Evolutionary conservation across 2,888 invertebrate genomes (phyloP), one percentile per base, ranked within the genome.

Genomic region (Omphaloscelis lunosa): DNA sequence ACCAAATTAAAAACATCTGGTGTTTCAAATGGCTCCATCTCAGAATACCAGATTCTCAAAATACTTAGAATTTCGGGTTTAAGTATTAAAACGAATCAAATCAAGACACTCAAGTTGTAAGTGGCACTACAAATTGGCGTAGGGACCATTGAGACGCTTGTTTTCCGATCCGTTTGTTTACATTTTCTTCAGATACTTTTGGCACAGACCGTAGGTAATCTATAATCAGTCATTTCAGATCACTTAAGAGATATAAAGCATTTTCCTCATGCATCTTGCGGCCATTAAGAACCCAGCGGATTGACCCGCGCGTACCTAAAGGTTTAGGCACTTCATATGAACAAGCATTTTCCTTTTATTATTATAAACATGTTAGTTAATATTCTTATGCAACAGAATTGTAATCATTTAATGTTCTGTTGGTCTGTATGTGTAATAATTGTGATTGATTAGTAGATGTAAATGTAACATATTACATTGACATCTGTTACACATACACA

Each of bases 281-380:
- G 61, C 53, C 66, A 62, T 70, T 63, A 51, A 73, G 69, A 45
- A 17, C 29, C 53, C 61, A 11, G 7, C 58, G 73, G 72, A 12
- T 29, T 65, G 84, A 73, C 80, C 84, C 72, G 41, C 59, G 56
- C 17, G 77, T 27, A n/a, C n/a, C n/a, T n/a, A 15, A 5, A n/a
- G 23, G 41, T n/a, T 71, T 61, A 45, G 34, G 23, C 56, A 6
- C 20, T 39, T 58, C 53, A 70, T 15, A 17, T 62, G 39, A 63
- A 51, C 62, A 71, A 51, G n/a, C 62, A 20, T 83, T 84, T 83
- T 80, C 83, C 83, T 84, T 84, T 62, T 68, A 63, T 56, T 68
- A 76, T 59, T 41, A 53, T 9, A 20, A 29, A 51, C 48, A 51
- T 7, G 29, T 51, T 45, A 23, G 6, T 70, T 70, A 62, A 53